These are phyloP conservation scores for Eidolon helvum DNA, from an alignment of 2,113 vertebrate species.

Conservation along the genomic window DNA sequence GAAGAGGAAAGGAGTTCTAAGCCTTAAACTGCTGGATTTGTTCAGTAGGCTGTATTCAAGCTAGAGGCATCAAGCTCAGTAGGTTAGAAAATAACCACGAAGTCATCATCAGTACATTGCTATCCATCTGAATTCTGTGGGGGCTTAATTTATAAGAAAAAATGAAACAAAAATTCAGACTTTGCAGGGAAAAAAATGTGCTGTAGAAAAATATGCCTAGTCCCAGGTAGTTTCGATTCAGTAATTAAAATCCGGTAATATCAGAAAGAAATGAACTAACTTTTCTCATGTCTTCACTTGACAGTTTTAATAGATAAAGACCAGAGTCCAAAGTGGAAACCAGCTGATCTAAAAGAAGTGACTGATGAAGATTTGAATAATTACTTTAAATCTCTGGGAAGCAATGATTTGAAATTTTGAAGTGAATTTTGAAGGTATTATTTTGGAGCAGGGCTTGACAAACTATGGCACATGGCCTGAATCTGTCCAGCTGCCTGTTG, in stretches of 20 bases:
- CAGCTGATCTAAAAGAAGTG: constrained; percentile 88
- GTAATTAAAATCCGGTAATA: constrained; percentile 2
- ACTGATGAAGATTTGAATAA: constrained; percentile 86
- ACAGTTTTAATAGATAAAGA: constrained; percentile 95
- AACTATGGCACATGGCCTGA: not conserved
- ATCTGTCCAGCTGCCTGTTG: not conserved
- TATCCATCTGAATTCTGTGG: not conserved
- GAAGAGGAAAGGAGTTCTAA: not conserved
- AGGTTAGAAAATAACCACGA: not conserved
- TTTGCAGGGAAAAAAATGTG: not conserved
- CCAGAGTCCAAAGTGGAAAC: constrained; percentile 93
- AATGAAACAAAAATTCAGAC: not conserved
- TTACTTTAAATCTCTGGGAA: constrained; percentile 91
- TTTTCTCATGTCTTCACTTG: constrained; percentile 48
- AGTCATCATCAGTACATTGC: not conserved
- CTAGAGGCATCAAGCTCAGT: not conserved
- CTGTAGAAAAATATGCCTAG: not conserved
- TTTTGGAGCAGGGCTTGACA: not conserved
- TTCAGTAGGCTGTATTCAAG: not conserved
- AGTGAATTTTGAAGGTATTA: not conserved
- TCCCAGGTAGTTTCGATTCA: not conserved
- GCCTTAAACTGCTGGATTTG: not conserved
- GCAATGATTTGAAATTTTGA: constrained; percentile 87
- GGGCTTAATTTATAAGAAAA: constrained; percentile 14
- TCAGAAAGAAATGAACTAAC: not conserved